phyloP scores from a whole-genome alignment of 2,888 invertebrate genomes.

The Sphaerophoria taeniata region DNA sequence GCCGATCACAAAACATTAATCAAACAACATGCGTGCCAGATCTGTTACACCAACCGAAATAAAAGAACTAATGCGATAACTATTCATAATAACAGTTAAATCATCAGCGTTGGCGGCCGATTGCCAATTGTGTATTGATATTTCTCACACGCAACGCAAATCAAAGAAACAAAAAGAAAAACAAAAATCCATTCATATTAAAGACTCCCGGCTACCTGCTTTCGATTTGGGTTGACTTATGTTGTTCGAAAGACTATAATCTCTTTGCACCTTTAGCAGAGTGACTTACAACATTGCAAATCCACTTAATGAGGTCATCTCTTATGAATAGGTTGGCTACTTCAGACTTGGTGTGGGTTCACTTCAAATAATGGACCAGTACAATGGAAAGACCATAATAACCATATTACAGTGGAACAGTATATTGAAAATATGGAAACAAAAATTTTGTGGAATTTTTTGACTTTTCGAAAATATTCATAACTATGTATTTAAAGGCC shows the following conservation, averaged over 20 bases:
- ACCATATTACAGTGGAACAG: constrained; percentile 17
- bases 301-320: constrained; percentile 72
- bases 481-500: no score
- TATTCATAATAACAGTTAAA: constrained; percentile 61
- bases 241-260: constrained; percentile 50
- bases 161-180: not conserved
- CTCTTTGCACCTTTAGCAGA: constrained; percentile 47
- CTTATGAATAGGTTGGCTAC: constrained; percentile 25
- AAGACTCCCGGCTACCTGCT: constrained; percentile 42
- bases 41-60: constrained; percentile 1
- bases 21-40: constrained; percentile 18
- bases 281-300: constrained; percentile 56
- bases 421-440: not conserved
- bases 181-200: constrained; percentile 24
- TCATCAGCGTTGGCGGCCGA: constrained; percentile 8
- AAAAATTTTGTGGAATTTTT: not conserved
- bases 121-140: constrained; percentile 37
- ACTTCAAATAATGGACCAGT: not conserved
- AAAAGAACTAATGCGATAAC: constrained; percentile 43
- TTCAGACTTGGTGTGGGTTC: not conserved
- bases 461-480: no score
- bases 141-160: constrained; percentile 61
- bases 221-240: constrained; percentile 56
- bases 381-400: constrained; percentile 39
- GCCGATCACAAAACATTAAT: constrained; percentile 10